These are phyloP conservation scores for Eustalomyia histrio DNA, from an alignment of 2,888 invertebrate genomes.

Conservation along the genomic window DNA sequence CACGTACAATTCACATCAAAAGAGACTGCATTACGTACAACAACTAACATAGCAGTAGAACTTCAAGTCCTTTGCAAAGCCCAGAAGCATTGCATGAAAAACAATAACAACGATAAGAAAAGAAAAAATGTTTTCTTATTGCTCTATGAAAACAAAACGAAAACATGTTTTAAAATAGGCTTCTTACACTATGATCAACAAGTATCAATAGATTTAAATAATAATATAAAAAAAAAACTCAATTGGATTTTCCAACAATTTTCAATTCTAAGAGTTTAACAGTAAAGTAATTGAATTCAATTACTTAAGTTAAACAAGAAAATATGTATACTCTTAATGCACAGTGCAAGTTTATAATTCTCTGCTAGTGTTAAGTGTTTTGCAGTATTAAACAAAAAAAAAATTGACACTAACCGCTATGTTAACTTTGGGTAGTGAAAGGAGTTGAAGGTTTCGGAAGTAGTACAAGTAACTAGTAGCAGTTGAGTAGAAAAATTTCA, in stretches of 20 bases:
- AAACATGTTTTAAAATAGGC: slow-evolving; percentile 9
- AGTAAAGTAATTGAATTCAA: too few relatives aligned
- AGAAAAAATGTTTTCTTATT: slow-evolving; percentile 4
- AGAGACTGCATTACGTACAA: slow-evolving; percentile 43
- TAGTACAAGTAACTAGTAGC: slow-evolving; percentile 15
- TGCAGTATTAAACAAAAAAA: slow-evolving; percentile 36
- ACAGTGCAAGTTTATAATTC: too few relatives aligned
- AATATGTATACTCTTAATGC: too few relatives aligned
- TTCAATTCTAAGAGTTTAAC: too few relatives aligned
- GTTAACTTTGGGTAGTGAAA: not conserved
- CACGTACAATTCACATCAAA: slow-evolving; percentile 58
- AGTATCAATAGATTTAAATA: too few relatives aligned
- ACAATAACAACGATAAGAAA: slow-evolving; percentile 20
- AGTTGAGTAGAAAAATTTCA: slow-evolving; percentile 56
- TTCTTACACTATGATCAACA: not conserved
- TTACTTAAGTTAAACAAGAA: too few relatives aligned
- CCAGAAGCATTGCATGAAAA: slow-evolving; percentile 23
- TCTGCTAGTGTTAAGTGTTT: slow-evolving; percentile 34
- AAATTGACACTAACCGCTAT: slow-evolving; percentile 47
- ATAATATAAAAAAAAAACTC: too few relatives aligned
- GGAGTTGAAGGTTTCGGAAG: not conserved
- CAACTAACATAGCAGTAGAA: slow-evolving; percentile 2
- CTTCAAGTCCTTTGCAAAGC: not conserved
- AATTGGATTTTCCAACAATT: too few relatives aligned
- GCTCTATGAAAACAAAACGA: not conserved